Evolutionary conservation across 2,113 vertebrate genomes (phyloP).

Genomic region (Mesembrinibis cayennensis): DNA sequence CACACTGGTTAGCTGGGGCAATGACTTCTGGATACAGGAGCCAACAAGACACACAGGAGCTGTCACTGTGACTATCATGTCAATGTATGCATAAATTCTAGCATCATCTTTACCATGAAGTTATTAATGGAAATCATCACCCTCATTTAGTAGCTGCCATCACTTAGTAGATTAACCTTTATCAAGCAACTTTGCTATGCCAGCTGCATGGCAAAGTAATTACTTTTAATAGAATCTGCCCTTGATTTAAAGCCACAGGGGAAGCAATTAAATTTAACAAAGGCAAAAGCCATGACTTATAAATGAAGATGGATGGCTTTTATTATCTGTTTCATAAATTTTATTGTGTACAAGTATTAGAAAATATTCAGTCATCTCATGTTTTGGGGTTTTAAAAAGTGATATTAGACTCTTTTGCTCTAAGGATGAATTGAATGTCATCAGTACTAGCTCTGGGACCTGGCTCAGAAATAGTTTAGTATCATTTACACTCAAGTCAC

Average conservation of each 20-base stretch:
- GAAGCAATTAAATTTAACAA: slow-evolving; percentile 64
- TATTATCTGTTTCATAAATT: slow-evolving; percentile 33
- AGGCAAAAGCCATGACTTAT: slow-evolving; percentile 55
- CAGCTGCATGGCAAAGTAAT: slow-evolving; percentile 57
- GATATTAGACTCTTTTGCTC: neutral
- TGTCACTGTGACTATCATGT: neutral
- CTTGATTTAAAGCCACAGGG: slow-evolving; percentile 59
- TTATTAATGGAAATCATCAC: slow-evolving; percentile 54
- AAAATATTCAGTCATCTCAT: neutral
- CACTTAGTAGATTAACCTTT: slow-evolving; percentile 66
- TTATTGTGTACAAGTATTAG: neutral
- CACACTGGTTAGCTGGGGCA: neutral
- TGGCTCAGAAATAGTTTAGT: neutral
- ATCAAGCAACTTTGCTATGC: slow-evolving; percentile 52
- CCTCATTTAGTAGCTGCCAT: slow-evolving; percentile 51
- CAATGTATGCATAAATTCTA: neutral
- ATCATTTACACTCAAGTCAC: neutral
- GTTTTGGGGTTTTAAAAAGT: neutral
- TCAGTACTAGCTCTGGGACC: neutral
- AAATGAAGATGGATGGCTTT: slow-evolving; percentile 61
- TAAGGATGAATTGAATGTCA: neutral
- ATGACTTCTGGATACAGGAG: neutral
- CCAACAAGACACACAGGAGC: neutral
- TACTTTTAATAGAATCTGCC: slow-evolving; percentile 59
- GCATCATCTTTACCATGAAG: neutral